Evolutionary conservation across 1,140 invertebrate genomes (phyloP), one percentile per base, ranked within the genome.

Genomic region (Aphidius gifuensis): DNA sequence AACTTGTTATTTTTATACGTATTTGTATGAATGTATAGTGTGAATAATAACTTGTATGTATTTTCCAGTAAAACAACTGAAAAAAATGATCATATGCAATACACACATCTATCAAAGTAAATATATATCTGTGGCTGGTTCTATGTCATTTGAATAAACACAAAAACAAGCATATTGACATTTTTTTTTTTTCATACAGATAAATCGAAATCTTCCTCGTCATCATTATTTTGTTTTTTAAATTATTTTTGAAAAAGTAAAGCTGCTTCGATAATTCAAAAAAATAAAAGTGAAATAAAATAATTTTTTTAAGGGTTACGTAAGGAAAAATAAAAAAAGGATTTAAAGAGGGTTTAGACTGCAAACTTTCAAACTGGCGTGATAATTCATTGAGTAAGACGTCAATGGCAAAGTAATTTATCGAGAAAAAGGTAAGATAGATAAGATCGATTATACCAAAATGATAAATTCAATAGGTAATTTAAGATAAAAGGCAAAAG

Each of bases 1-100:
- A 72, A 67, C 66, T 65, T 65, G 66, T 68, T 69, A 68, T 65
- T 69, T 65, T 64, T 63, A 67, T 66, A 64, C 61, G 61, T 64
- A 64, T 68, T 62, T 66, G 64, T 65, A 65, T 61, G 64, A 51
- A 16, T 47, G 21, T 53, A 23, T 8, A 39, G n/a, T 45, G 9
- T 21, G 21, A 46, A 50, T 50, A 47, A 56, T 23, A 11, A 23
- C 32, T 32, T n/a, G 5, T 39, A 9, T 60, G 16, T n/a, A 49
- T 50, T 57, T 16, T 38, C 1, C 32, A 50, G 47, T 55, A n/a
- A 55, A 42, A 55, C 7, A 2, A n/a, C 11, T 42, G 9, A 39
- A 23, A 40, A 55, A 39, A 55, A 55, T 43, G 7, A 55, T 43
- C 60, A 42, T 42, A 62, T 21, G 16, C 48, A 9, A 5, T 21